Evolutionary conservation across 2,113 vertebrate genomes (phyloP).

Genomic region (Coreoperca whiteheadi): DNA sequence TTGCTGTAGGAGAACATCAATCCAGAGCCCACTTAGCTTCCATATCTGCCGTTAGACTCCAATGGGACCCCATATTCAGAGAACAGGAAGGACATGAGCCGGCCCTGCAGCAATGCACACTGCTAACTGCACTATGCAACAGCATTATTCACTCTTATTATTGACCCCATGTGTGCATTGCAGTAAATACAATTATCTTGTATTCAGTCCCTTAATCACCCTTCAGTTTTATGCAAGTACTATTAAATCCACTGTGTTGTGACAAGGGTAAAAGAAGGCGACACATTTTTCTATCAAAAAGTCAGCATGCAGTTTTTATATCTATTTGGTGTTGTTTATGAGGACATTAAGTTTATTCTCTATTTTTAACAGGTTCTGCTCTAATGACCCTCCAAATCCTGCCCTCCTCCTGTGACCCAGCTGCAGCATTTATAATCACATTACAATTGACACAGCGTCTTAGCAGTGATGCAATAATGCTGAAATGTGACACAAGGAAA

Average conservation of each 20-base stretch:
- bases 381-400: slow-evolving; percentile 41
- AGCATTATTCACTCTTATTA: slow-evolving; percentile 46
- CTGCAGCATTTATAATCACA: slow-evolving; percentile 41
- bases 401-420: slow-evolving; percentile 21
- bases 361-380: slow-evolving; percentile 1
- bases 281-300: slow-evolving; percentile 7
- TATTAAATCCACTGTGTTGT: slow-evolving; percentile 31
- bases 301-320: slow-evolving; percentile 15
- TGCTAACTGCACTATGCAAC: slow-evolving; percentile 4
- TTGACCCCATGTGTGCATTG: slow-evolving; percentile 50
- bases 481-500: slow-evolving; percentile 38
- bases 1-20: slow-evolving; percentile 74
- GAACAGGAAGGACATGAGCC: slow-evolving; percentile 53
- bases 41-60: slow-evolving; percentile 60
- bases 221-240: slow-evolving; percentile 37
- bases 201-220: slow-evolving; percentile 40
- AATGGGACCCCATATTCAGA: slow-evolving; percentile 43
- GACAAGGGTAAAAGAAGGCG: slow-evolving; percentile 5
- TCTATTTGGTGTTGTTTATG: slow-evolving; percentile 12
- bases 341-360: slow-evolving; percentile 8
- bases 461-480: slow-evolving; percentile 19
- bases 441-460: slow-evolving; percentile 34
- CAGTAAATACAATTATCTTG: slow-evolving; percentile 47
- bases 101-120: slow-evolving; percentile 40
- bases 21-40: slow-evolving; percentile 72